Conservation (phyloP, 2,797 vertebrate genomes). For the Malacoraja senta region DNA sequence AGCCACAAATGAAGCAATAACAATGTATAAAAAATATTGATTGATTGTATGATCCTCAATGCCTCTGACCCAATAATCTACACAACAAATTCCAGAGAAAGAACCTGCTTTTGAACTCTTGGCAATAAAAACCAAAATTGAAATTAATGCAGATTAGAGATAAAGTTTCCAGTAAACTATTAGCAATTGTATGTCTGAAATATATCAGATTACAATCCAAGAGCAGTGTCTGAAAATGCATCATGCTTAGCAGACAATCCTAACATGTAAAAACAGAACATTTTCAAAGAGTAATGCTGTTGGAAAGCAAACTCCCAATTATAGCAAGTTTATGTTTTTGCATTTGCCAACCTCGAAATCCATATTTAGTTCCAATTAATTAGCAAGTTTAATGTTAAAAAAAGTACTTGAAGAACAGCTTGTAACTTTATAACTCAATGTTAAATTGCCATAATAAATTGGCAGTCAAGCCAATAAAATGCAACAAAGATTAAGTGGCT, state of each 20-base stretch:
- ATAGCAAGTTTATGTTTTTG: background rate
- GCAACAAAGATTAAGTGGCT: background rate
- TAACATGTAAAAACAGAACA: background rate
- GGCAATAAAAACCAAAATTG: background rate
- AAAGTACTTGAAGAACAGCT: background rate
- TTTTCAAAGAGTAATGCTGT: background rate
- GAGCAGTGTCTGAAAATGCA: background rate
- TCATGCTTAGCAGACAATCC: background rate
- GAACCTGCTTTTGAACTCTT: conserved; percentile 27
- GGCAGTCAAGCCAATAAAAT: background rate
- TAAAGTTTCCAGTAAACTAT: conserved; percentile 2
- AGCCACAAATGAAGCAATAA: conserved; percentile 39
- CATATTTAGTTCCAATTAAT: background rate
- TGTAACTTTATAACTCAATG: background rate
- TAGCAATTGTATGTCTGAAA: conserved; percentile 7
- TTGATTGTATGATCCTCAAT: conserved; percentile 39
- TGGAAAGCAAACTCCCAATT: background rate
- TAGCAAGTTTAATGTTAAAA: conserved; percentile 2
- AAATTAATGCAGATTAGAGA: conserved; percentile 5
- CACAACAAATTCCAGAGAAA: conserved; percentile 32
- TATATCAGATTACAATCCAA: background rate
- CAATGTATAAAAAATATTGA: conserved; percentile 39
- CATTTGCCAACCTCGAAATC: background rate
- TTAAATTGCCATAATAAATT: background rate
- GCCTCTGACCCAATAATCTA: conserved; percentile 40